Percentiles rank a stretch among this genome's conserved stretches.
phyloP scores from a whole-genome alignment of 1,140 invertebrate species.

The Drosophila eugracilis region DNA sequence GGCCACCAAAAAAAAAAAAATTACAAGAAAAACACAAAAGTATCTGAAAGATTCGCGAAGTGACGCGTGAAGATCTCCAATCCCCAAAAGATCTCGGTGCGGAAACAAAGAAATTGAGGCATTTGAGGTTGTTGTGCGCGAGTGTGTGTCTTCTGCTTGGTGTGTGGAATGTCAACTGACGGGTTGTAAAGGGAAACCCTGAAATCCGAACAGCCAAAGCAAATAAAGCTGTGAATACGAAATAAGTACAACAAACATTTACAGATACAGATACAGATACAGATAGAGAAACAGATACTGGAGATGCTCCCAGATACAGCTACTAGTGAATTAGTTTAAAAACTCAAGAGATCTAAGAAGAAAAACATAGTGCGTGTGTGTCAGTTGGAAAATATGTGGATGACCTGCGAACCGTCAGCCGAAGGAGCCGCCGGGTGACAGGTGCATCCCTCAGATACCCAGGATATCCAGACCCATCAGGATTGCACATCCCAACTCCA shows the following conservation, averaged over 20 bases:
- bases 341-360: too few species aligned
- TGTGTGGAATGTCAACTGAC: conserved; percentile 79
- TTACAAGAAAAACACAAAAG: conserved; percentile 9
- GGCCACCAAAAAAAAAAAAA: conserved; percentile 6
- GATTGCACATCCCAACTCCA: conserved; percentile 45
- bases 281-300: conserved; percentile 17
- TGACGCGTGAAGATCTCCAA: conserved; percentile 1
- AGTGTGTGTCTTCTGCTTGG: conserved; percentile 47
- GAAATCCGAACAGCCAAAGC: conserved; percentile 63
- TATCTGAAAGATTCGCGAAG: conserved; percentile 14
- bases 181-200: conserved; percentile 81
- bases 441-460: conserved; percentile 18
- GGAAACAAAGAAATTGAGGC: conserved; percentile 58
- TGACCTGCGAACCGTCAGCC: conserved; percentile 10
- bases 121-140: conserved; percentile 30
- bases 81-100: conserved; percentile 17
- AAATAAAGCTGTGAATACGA: conserved; percentile 56
- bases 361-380: conserved; percentile 8
- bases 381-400: conserved; percentile 21
- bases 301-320: conserved; percentile 6
- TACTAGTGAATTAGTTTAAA: conserved; percentile 17
- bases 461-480: conserved; percentile 3
- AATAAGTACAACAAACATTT: conserved; percentile 52
- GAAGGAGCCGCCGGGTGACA: conserved; percentile 9
- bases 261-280: conserved; percentile 19